Conservation (phyloP, 53 echinoderm and acorn worm species). For the Arbacia lixula region DNA sequence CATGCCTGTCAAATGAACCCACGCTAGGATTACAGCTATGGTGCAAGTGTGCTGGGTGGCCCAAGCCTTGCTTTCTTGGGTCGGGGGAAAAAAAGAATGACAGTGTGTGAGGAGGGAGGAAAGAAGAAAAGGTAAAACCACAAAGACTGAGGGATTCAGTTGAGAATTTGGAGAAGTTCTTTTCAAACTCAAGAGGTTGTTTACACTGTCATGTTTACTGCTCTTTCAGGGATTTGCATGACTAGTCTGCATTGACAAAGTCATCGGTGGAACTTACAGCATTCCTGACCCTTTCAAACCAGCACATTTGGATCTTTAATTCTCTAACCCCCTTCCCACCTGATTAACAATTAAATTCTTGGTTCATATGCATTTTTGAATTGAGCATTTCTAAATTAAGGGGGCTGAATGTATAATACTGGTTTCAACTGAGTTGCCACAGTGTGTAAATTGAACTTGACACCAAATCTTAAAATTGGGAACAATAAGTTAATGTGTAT, state of each 20-base stretch:
- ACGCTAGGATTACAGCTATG: conserved; percentile 21
- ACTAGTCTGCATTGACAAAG: conserved; percentile 49
- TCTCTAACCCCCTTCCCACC: background rate
- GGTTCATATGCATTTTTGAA: too few species aligned
- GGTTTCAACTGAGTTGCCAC: too few species aligned
- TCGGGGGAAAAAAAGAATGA: background rate
- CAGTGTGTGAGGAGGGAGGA: background rate
- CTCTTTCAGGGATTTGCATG: conserved; percentile 48
- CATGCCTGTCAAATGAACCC: conserved; percentile 24
- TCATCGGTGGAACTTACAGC: conserved; percentile 36
- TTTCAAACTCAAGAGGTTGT: conserved; percentile 16
- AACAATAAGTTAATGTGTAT: too few species aligned
- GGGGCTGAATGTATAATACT: too few species aligned
- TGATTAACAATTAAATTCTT: background rate
- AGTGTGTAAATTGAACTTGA: too few species aligned
- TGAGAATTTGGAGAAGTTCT: background rate
- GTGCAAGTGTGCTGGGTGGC: conserved; percentile 20
- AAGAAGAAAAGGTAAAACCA: background rate
- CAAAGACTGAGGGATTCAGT: background rate
- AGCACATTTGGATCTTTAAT: conserved; percentile 24
- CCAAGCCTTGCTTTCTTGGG: background rate
- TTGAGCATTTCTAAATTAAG: too few species aligned
- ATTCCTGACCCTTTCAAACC: conserved; percentile 10
- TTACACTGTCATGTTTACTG: conserved; percentile 52
- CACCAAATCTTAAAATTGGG: too few species aligned